A percentile compares a stretch with the other conserved stretches of the same genome.
Conservation (phyloP, 2,888 invertebrate genomes). For the Hypomecis atomaria region DNA sequence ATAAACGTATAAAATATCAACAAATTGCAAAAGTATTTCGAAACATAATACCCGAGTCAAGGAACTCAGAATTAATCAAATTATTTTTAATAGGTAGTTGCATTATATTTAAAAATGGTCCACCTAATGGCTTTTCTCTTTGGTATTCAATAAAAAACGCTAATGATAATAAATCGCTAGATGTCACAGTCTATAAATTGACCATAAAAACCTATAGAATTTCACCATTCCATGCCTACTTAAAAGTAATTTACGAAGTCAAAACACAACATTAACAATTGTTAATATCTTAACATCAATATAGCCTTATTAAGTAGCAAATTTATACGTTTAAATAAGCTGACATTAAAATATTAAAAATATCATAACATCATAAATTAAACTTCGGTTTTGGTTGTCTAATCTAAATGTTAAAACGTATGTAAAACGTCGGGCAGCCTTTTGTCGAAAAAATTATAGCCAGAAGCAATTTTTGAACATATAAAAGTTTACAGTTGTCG, state of each 20-base stretch:
- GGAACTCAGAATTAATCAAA: slow-evolving; percentile 8
- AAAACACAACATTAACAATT: slow-evolving; percentile 8
- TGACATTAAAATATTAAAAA: slow-evolving; percentile 7
- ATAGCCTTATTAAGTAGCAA: slow-evolving; percentile 2
- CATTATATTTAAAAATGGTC: slow-evolving; percentile 1
- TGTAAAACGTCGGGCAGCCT: background rate
- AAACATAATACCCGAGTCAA: background rate
- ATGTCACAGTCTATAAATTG: slow-evolving; percentile 5
- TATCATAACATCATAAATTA: slow-evolving; percentile 15
- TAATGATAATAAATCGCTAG: slow-evolving; percentile 13
- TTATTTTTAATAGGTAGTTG: slow-evolving; percentile 11
- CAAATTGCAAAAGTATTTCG: background rate
- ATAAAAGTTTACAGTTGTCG: background rate
- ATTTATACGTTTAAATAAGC: slow-evolving; percentile 1
- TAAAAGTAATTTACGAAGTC: slow-evolving; percentile 1
- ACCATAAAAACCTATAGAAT: background rate
- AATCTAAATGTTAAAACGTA: slow-evolving; percentile 4
- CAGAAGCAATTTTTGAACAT: background rate
- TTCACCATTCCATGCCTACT: background rate
- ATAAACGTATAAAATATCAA: no score
- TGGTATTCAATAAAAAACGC: background rate
- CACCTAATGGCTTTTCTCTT: background rate
- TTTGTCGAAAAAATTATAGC: background rate
- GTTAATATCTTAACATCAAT: slow-evolving; percentile 12
- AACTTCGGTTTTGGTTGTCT: slow-evolving; percentile 6